phyloP scores from a whole-genome alignment of 2,113 vertebrate genomes.

The Gavialis gangeticus region DNA sequence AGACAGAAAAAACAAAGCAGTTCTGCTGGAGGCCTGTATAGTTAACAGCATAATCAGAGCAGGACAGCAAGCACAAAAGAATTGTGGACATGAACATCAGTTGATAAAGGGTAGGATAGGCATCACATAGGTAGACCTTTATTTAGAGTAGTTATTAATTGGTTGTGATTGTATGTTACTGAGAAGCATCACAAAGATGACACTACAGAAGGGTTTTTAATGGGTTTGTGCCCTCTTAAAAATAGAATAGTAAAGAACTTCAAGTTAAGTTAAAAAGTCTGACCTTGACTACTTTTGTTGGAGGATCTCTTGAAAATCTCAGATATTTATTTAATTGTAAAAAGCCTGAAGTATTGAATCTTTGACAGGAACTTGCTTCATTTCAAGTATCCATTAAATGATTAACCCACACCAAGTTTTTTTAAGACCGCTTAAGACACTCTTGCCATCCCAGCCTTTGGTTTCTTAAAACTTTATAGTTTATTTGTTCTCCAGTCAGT shows the following conservation, averaged over 20 bases:
- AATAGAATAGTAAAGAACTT: not conserved
- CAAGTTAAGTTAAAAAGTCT: not conserved
- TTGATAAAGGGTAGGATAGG: slow-evolving; percentile 35
- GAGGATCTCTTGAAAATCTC: not conserved
- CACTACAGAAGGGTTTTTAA: not conserved
- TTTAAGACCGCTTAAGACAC: slow-evolving; percentile 64
- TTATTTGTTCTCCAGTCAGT: slow-evolving; percentile 58
- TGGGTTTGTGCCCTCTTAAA: not conserved
- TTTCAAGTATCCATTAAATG: slow-evolving; percentile 64
- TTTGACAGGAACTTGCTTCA: slow-evolving; percentile 55
- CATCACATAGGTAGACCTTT: not conserved
- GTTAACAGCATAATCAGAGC: not conserved
- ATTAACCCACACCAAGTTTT: slow-evolving; percentile 63
- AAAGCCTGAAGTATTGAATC: slow-evolving; percentile 28
- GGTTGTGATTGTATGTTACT: not conserved
- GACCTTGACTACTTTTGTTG: not conserved
- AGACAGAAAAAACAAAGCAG: fast-evolving
- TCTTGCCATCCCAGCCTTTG: slow-evolving; percentile 52
- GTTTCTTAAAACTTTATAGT: slow-evolving; percentile 49
- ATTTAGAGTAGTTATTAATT: not conserved
- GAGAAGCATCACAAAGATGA: not conserved
- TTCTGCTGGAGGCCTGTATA: not conserved
- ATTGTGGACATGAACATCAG: not conserved
- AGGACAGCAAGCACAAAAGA: not conserved
- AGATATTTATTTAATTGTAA: not conserved